Conservation (phyloP, 37 sponge, comb jelly and placozoan genomes). For the Oscarella lobularis region DNA sequence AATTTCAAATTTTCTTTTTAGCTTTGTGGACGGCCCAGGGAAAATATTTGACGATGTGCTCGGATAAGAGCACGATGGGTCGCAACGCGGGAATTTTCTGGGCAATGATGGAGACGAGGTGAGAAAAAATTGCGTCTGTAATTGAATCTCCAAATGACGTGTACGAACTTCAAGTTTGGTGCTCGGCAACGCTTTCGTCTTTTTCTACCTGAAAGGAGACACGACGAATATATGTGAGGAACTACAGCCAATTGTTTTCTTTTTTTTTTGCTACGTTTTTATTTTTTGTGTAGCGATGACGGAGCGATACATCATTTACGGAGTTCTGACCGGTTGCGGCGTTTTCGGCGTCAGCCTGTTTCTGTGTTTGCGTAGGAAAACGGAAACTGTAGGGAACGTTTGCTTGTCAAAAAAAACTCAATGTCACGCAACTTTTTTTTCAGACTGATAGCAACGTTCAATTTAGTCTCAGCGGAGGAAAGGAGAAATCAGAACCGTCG, state of each 20-base stretch:
- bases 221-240: neutral
- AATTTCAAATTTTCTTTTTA: conserved; percentile 10
- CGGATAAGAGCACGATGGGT: conserved; percentile 48
- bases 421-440: neutral
- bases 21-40: conserved; percentile 95
- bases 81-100: conserved; percentile 82
- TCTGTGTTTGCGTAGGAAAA: too few relatives aligned
- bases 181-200: neutral
- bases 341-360: neutral
- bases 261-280: too few relatives aligned
- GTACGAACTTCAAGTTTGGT: conserved; percentile 39
- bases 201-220: neutral
- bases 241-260: too few relatives aligned
- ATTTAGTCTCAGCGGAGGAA: neutral
- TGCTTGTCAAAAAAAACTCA: too few relatives aligned
- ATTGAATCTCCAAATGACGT: neutral
- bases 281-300: neutral
- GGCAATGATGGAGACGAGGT: conserved; percentile 77
- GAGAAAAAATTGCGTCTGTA: neutral
- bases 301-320: neutral
- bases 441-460: neutral
- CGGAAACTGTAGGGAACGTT: too few relatives aligned
- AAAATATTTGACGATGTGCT: conserved; percentile 61
- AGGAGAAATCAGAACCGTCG: neutral
- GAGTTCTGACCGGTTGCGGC: neutral